phyloP scores from a whole-genome alignment of 2,888 invertebrate species.

The Cepaea hortensis region DNA sequence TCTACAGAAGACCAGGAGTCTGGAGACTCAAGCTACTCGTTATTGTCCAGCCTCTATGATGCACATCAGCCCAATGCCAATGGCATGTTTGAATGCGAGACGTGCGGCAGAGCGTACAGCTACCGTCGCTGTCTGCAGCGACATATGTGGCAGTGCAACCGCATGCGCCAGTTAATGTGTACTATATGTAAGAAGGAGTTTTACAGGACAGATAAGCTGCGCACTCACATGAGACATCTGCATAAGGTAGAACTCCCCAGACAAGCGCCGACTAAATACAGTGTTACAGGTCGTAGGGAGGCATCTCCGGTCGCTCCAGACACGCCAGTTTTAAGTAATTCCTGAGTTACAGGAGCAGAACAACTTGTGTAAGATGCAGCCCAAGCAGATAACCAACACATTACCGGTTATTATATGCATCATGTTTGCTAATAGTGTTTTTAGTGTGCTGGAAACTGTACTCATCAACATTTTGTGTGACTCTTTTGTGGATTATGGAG shows the following conservation, averaged over 20 bases:
- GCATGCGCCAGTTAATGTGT: conserved; percentile 17
- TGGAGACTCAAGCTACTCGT: not conserved
- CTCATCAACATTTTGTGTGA: too few relatives aligned
- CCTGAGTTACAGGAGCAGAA: too few relatives aligned
- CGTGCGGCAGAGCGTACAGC: conserved; percentile 40
- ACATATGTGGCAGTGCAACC: conserved; percentile 40
- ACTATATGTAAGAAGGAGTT: conserved; percentile 20
- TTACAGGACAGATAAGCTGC: conserved; percentile 37
- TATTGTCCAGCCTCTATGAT: not conserved
- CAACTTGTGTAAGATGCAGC: too few relatives aligned
- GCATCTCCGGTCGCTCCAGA: not conserved
- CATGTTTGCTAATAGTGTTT: too few relatives aligned
- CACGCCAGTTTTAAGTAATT: too few relatives aligned
- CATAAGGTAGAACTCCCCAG: conserved; percentile 23
- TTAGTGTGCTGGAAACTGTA: too few relatives aligned
- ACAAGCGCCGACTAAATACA: not conserved
- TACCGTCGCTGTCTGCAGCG: conserved; percentile 36
- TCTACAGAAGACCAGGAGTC: not conserved
- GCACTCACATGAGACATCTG: conserved; percentile 21
- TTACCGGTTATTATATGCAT: too few relatives aligned
- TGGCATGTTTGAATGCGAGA: conserved; percentile 36
- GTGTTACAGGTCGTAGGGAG: not conserved
- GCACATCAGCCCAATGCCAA: conserved; percentile 11
- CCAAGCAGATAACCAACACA: too few relatives aligned
- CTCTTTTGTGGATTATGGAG: too few relatives aligned